Percentiles rank a stretch among this genome's conserved stretches.
phyloP scores from a whole-genome alignment of 2,113 vertebrate species.

The Amazona vittata region DNA sequence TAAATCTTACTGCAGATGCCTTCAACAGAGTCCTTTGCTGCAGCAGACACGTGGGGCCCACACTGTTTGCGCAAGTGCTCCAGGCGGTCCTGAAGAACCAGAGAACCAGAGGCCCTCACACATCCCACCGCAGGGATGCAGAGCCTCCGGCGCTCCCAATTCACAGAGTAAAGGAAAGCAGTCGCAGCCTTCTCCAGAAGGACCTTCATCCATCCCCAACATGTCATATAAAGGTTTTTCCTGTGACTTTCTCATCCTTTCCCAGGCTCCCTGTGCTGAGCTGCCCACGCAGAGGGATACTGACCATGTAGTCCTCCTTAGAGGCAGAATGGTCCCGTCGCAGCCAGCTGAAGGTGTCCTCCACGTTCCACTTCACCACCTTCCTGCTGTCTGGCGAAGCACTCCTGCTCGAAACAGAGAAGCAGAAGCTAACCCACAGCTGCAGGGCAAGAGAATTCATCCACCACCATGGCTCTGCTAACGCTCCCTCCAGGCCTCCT shows the following conservation, averaged over 20 bases:
- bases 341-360: conserved; percentile 98
- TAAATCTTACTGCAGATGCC: conserved; percentile 99
- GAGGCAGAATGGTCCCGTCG: conserved; percentile 94
- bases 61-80: conserved; percentile 95
- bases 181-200: neutral
- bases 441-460: neutral
- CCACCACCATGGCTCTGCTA: fast-evolving
- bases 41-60: conserved; percentile 90
- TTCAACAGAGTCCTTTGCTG: conserved; percentile 96
- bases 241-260: neutral
- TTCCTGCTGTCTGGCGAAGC: conserved; percentile 96
- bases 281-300: neutral
- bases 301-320: conserved; percentile 99
- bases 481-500: neutral
- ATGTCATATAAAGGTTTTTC: neutral
- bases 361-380: conserved; percentile 98
- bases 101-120: neutral
- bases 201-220: neutral
- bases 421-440: fast-evolving
- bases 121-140: neutral
- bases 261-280: neutral
- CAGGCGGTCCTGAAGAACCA: conserved; percentile 86
- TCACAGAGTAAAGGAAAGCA: neutral
- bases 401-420: conserved; percentile 77
- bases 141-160: neutral